Conservation (phyloP, 1,140 invertebrate species). For the Anoplophora glabripennis region DNA sequence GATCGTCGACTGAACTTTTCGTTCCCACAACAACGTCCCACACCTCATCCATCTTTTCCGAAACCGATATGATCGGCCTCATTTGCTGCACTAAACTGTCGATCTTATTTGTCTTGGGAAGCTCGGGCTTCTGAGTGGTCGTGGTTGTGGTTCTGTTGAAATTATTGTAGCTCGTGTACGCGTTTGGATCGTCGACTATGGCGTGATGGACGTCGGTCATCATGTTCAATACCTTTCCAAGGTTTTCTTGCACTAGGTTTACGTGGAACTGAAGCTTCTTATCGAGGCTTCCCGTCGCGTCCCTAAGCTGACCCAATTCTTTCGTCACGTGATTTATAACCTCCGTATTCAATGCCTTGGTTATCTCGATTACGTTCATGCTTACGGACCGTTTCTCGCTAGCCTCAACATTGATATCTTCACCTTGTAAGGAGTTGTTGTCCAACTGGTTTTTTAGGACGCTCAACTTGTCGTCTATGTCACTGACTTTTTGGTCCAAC, state of each 20-base stretch:
- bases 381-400: conserved; percentile 81
- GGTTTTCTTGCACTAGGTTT: conserved; percentile 75
- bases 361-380: conserved; percentile 74
- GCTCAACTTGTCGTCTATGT: conserved; percentile 75
- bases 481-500: conserved; percentile 75
- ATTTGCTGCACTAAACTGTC: conserved; percentile 75
- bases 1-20: conserved; percentile 78
- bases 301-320: conserved; percentile 70
- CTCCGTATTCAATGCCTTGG: conserved; percentile 73
- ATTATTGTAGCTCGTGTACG: conserved; percentile 38
- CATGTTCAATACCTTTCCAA: conserved; percentile 72
- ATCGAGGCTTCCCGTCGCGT: conserved; percentile 74
- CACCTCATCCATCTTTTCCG: conserved; percentile 85
- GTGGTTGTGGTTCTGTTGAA: conserved; percentile 13
- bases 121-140: conserved; percentile 54
- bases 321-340: conserved; percentile 71
- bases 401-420: conserved; percentile 79
- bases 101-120: conserved; percentile 69
- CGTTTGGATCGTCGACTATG: conserved; percentile 61
- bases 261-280: conserved; percentile 81
- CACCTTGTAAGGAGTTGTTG: conserved; percentile 72
- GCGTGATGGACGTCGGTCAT: conserved; percentile 78
- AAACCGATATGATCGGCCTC: conserved; percentile 77
- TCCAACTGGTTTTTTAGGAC: conserved; percentile 77
- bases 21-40: conserved; percentile 85